A percentile compares a stretch with the other conserved stretches of the same genome.
Conservation (phyloP, 2,888 invertebrate species). For the Drosophila kanekoi region DNA sequence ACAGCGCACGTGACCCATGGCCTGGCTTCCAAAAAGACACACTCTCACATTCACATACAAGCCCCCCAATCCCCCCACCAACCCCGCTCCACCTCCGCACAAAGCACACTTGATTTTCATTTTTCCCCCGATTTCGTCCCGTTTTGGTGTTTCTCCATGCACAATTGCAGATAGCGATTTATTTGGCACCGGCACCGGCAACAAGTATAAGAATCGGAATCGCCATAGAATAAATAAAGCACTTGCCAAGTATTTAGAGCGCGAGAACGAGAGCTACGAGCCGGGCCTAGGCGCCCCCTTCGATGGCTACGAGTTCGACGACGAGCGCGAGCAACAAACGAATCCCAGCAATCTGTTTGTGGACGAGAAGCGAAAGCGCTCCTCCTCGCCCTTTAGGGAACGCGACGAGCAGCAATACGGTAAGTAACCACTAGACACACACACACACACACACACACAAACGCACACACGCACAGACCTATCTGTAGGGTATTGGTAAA, state of each 20-base stretch:
- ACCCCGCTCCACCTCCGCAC: too few species aligned
- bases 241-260: slow-evolving; percentile 83
- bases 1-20: slow-evolving; percentile 49
- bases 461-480: background rate
- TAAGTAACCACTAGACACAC: slow-evolving; percentile 62
- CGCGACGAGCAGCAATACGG: slow-evolving; percentile 83
- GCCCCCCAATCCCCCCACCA: background rate
- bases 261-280: slow-evolving; percentile 81
- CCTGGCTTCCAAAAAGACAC: slow-evolving; percentile 4
- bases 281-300: slow-evolving; percentile 53
- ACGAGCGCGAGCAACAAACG: slow-evolving; percentile 59
- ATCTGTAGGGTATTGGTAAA: background rate
- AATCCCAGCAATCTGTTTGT: slow-evolving; percentile 61
- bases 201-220: slow-evolving; percentile 77
- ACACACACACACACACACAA: slow-evolving; percentile 12
- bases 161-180: slow-evolving; percentile 71
- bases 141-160: slow-evolving; percentile 22
- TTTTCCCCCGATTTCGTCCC: background rate
- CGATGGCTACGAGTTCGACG: slow-evolving; percentile 81
- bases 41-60: background rate
- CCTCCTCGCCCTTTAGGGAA: slow-evolving; percentile 83
- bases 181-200: slow-evolving; percentile 67
- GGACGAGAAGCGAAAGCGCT: slow-evolving; percentile 81
- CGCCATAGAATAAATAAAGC: slow-evolving; percentile 83
- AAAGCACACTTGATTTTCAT: slow-evolving; percentile 30